A percentile compares a stretch with the other conserved stretches of the same genome.
Conservation (phyloP, 1,140 invertebrate genomes). For the Drosophila nigromelanica region DNA sequence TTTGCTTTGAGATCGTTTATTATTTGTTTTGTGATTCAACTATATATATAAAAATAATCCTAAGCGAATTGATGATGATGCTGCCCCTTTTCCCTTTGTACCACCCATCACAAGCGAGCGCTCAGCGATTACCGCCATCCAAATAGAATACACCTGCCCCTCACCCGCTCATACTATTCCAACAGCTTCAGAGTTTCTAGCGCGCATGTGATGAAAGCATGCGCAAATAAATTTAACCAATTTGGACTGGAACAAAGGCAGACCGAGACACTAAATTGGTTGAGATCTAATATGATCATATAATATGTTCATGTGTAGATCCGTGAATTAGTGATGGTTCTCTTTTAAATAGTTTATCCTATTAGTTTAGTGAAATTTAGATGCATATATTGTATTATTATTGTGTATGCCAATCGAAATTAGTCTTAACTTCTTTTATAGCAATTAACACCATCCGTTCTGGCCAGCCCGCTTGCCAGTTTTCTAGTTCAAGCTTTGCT, state of each 20-base stretch:
- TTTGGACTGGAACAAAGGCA: slow-evolving; percentile 59
- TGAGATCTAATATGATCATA: slow-evolving; percentile 25
- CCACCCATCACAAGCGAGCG: slow-evolving; percentile 28
- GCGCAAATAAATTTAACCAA: slow-evolving; percentile 60
- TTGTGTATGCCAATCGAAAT: slow-evolving; percentile 29
- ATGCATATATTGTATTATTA: slow-evolving; percentile 18
- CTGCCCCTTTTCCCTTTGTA: not conserved
- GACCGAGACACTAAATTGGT: slow-evolving; percentile 51
- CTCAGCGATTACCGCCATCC: slow-evolving; percentile 58
- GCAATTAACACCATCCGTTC: slow-evolving; percentile 67
- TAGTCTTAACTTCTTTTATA: slow-evolving; percentile 9
- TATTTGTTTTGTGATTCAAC: slow-evolving; percentile 30
- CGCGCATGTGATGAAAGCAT: slow-evolving; percentile 63
- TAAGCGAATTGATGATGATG: slow-evolving; percentile 15
- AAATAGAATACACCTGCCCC: slow-evolving; percentile 10
- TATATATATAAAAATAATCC: not conserved
- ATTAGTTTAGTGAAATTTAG: slow-evolving; percentile 46
- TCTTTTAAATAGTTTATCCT: slow-evolving; percentile 27
- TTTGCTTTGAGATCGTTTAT: slow-evolving; percentile 9
- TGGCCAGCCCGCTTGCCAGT: slow-evolving; percentile 40
- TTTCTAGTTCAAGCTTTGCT: slow-evolving; percentile 70
- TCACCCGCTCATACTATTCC: not conserved
- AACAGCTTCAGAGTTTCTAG: slow-evolving; percentile 1
- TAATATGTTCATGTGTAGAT: slow-evolving; percentile 32
- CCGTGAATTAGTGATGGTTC: slow-evolving; percentile 50